Conservation (phyloP, 2,797 vertebrate species). For the Zalophus californianus region DNA sequence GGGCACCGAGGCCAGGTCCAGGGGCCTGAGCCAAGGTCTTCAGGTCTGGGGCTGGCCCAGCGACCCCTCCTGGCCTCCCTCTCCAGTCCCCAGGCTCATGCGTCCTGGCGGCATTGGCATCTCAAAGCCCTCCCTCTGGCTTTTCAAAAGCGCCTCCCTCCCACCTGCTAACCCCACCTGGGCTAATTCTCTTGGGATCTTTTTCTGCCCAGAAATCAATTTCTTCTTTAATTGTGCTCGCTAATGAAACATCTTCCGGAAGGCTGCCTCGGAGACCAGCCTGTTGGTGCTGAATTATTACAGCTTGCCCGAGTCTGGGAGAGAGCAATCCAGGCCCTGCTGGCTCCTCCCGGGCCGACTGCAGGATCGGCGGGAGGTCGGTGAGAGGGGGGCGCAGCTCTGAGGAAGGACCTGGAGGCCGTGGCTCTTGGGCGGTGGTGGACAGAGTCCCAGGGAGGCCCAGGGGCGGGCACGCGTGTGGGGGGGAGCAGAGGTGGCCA, state of each 20-base stretch:
- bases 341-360: background rate
- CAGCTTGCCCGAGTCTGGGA: background rate
- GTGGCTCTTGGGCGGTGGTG: background rate
- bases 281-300: background rate
- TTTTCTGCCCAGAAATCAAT: background rate
- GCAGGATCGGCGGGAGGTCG: rapidly evolving
- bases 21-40: background rate
- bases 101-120: rapidly evolving
- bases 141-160: background rate
- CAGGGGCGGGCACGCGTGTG: background rate
- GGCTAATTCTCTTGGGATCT: background rate
- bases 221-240: background rate
- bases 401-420: background rate
- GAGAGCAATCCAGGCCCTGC: background rate
- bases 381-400: background rate
- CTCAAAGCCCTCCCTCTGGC: background rate
- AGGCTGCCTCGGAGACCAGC: background rate
- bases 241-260: background rate
- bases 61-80: rapidly evolving
- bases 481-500: background rate
- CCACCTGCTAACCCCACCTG: background rate
- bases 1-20: rapidly evolving
- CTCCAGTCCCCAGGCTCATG: rapidly evolving
- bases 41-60: background rate
- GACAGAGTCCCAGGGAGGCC: background rate